Base-by-base conservation (phyloP, 2,888 invertebrate genomes). In the Hyles lineata region DNA sequence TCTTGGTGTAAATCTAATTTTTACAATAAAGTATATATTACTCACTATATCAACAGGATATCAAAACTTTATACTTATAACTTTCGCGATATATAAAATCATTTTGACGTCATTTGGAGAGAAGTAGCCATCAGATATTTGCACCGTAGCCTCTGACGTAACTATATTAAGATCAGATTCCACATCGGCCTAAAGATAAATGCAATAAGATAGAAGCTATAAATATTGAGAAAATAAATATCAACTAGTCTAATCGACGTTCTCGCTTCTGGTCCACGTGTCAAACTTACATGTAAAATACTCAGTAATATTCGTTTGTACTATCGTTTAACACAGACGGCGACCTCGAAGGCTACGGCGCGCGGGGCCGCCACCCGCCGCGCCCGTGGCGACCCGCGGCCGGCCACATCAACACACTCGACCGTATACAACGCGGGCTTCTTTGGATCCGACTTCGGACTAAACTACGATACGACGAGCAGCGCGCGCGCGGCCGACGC, bases 181-280 rank as follows among this genome's bases (percentile, higher is more conserved):
- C 91, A 87, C 82, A 87, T 87, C 86, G 79, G 84, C 85, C 87
- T 88, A 86, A 77, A 83, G 84, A 88, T 92, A 92, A 93, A 93
- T 92, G 93, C 92, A 91, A 86, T 84, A 86, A 81, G 85, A 88
- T 84, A 88, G 86, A 87, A 86, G 87, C 86, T 90, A 90, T 85
- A 87, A 88, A 90, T 89, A 90, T 89, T 89, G 88, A 87, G 88
- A 90, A 90, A 90, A 93, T 92, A 92, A 90, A 91, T 91, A 92
- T 92, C 87, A 88, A 91, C 88, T 87, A 88, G 90, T 87, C 88
- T 91, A 90, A 89, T 86, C 86, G 87, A 86, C 67, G 50, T 17
- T 67, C 67, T 43, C 88, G 86, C 87, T 90, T 89, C 87, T 92
- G 94, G 94, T 94, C 94, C 93, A 87, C 93, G 86, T 86, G 89